Conservation (phyloP, 2,888 invertebrate genomes). For the Cryptosula pallasiana region DNA sequence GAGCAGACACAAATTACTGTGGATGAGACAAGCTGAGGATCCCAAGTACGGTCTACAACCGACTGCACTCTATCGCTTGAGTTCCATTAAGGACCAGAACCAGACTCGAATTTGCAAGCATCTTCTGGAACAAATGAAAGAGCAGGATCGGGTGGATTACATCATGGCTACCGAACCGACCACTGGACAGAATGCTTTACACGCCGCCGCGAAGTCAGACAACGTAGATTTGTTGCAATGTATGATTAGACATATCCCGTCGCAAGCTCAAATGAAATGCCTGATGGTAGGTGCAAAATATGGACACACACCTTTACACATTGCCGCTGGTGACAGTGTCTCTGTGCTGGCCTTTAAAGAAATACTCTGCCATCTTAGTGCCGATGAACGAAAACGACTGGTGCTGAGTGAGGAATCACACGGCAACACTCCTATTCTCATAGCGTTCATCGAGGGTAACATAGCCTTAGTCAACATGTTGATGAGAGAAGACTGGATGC, state of each 20-base stretch:
- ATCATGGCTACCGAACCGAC: background rate
- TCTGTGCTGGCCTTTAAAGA: background rate
- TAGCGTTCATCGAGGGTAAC: slow-evolving; percentile 8
- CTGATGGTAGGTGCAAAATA: background rate
- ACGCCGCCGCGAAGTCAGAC: background rate
- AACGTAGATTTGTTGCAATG: background rate
- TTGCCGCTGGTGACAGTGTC: background rate
- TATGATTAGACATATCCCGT: background rate
- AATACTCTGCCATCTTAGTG: background rate
- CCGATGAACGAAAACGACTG: background rate
- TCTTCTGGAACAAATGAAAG: background rate
- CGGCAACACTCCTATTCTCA: slow-evolving; percentile 12
- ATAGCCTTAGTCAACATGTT: background rate
- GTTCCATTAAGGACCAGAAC: background rate
- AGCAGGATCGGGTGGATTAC: background rate
- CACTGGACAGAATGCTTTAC: background rate
- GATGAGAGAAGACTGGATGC: slow-evolving; percentile 14
- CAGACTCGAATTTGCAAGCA: background rate
- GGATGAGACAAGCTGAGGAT: background rate
- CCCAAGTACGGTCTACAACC: background rate
- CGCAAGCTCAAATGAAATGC: background rate
- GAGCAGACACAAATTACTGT: background rate
- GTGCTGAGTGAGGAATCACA: background rate
- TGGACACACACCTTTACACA: background rate
- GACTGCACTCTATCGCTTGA: background rate